phyloP scores from a whole-genome alignment of 1,140 invertebrate species.

The Lucilia sericata region DNA sequence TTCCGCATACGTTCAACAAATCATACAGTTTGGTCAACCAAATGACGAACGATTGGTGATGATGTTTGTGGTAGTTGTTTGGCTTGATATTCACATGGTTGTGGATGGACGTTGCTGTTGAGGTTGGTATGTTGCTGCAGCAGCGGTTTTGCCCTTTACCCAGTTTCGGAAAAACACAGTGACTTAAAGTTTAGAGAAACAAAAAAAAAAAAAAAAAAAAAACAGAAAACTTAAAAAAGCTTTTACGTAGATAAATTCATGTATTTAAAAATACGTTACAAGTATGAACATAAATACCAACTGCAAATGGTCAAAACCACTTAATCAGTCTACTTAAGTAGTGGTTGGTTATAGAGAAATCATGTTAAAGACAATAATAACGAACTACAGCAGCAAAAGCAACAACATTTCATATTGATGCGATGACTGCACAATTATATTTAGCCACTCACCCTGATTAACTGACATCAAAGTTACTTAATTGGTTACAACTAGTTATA shows the following conservation, averaged over 20 bases:
- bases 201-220: neutral
- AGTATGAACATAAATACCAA: neutral
- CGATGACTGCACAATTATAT: slow-evolving; percentile 10
- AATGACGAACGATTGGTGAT: neutral
- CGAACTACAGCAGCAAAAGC: neutral
- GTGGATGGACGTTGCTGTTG: neutral
- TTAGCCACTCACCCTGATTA: neutral
- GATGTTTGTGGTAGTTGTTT: neutral
- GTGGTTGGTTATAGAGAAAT: slow-evolving; percentile 16
- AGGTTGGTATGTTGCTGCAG: neutral
- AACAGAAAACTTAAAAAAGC: neutral
- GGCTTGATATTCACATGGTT: neutral
- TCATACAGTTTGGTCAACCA: neutral
- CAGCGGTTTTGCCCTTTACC: neutral
- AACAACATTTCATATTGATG: neutral
- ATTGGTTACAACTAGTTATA: too few relatives aligned
- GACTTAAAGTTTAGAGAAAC: neutral
- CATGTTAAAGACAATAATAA: neutral
- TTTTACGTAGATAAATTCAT: neutral
- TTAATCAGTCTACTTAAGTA: slow-evolving; percentile 2
- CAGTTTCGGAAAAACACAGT: neutral
- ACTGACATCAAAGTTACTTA: too few relatives aligned
- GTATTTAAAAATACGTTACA: neutral
- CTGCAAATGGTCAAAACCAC: slow-evolving; percentile 10
- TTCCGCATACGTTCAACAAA: slow-evolving; percentile 4